phyloP scores from a whole-genome alignment of 2,888 invertebrate genomes.

The Agrotis clavis region DNA sequence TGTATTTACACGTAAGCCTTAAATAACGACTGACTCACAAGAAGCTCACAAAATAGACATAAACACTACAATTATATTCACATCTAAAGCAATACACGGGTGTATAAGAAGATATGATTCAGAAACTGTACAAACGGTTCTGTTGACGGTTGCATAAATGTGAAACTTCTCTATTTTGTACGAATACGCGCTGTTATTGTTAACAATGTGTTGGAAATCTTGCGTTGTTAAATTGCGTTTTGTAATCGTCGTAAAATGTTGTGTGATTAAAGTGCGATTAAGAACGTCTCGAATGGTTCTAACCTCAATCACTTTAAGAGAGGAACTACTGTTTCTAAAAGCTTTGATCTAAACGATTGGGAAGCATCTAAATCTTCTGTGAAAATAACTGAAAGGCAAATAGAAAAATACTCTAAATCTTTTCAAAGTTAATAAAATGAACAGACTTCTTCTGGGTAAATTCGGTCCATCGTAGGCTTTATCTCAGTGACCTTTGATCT shows the following conservation, averaged over 20 bases:
- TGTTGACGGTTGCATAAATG: constrained; percentile 63
- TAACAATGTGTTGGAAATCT: constrained; percentile 46
- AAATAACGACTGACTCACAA: constrained; percentile 51
- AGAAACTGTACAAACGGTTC: constrained; percentile 44
- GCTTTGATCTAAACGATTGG: not conserved
- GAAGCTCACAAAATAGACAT: constrained; percentile 50
- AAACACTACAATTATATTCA: constrained; percentile 53
- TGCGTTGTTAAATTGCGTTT: constrained; percentile 41
- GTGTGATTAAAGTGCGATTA: constrained; percentile 60
- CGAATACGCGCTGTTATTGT: constrained; percentile 48
- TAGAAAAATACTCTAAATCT: too few species aligned
- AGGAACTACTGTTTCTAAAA: constrained; percentile 10
- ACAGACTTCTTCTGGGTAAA: too few species aligned
- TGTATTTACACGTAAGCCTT: constrained; percentile 17
- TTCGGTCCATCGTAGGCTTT: too few species aligned
- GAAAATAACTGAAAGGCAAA: not conserved
- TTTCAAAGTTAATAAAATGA: too few species aligned
- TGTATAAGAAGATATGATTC: constrained; percentile 63
- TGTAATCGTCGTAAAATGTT: constrained; percentile 49
- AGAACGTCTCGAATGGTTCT: constrained; percentile 32
- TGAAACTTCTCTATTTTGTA: constrained; percentile 60
- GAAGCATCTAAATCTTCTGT: not conserved
- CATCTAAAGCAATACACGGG: constrained; percentile 49
- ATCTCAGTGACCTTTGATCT: too few species aligned
- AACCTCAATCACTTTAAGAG: constrained; percentile 35